Percentiles rank a stretch among this genome's conserved stretches.
Conservation (phyloP, 2,888 invertebrate species). For the Salticus scenicus region DNA sequence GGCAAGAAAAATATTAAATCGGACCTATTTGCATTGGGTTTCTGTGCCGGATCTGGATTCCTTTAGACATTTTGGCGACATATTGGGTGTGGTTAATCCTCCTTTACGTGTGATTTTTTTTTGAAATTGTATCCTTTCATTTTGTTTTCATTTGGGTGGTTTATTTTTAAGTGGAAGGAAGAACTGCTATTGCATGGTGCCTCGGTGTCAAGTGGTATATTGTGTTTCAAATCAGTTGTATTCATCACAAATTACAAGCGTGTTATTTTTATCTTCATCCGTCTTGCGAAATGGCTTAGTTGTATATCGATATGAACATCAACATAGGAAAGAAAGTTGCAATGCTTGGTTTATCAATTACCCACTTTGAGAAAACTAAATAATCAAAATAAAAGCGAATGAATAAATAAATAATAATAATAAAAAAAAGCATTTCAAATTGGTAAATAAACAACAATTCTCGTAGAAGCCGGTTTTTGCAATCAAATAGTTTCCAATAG, state of each 20-base stretch:
- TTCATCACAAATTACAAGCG: neutral
- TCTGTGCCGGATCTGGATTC: neutral
- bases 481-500: too few relatives aligned
- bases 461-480: too few relatives aligned
- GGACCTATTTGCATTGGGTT: neutral
- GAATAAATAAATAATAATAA: too few relatives aligned
- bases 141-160: neutral
- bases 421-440: too few relatives aligned
- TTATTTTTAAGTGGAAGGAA: constrained; percentile 3
- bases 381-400: too few relatives aligned
- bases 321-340: too few relatives aligned
- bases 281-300: too few relatives aligned
- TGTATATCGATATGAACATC: too few relatives aligned
- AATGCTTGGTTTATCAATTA: too few relatives aligned
- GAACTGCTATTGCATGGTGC: neutral
- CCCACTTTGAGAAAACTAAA: too few relatives aligned
- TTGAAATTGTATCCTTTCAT: neutral
- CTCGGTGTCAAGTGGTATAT: neutral
- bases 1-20: neutral
- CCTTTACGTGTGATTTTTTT: neutral
- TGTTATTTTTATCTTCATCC: neutral
- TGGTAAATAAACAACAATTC: too few relatives aligned
- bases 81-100: neutral
- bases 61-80: neutral
- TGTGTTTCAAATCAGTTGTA: neutral